Evolutionary conservation across 2,888 invertebrate species (phyloP), one percentile per base, ranked within the genome.

Genomic region (Drosophila glabriapex): DNA sequence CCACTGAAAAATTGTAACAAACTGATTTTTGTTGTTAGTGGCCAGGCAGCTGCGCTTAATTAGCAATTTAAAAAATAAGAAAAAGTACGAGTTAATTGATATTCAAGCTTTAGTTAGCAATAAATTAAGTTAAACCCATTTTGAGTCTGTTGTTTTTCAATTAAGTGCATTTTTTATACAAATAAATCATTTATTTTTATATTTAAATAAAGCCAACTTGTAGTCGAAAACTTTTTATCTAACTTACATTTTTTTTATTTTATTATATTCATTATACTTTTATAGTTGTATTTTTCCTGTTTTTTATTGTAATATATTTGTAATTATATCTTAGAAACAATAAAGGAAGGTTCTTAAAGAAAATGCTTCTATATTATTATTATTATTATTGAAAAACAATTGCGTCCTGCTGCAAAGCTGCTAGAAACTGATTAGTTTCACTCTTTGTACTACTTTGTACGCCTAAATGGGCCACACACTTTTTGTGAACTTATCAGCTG

Each of bases 41-140:
- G 59, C 43, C 46, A 29, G 63, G 39, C 53, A 64, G 50, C 55
- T 71, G 37, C 56, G 56, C 56, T 67, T 78, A 81, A 77, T 78
- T 81, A 78, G 78, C 73, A 25, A 39, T 46, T 49, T 33, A 29
- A 22, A 59, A 53, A 54, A 43, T 50, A 22, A 33, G 28, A 29
- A 35, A 46, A 33, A 9, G 3, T 4, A 4, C 0, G n/a, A 39
- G 35, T 25, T 68, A 35, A 68, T 29, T 56, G 16, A 50, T 52
- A 49, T 16, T 25, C 12, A 19, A 29, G 10, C 28, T 28, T 35
- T 19, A 4, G 7, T 19, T 16, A 2, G 16, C 28, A 3, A 7
- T 6, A 43, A 25, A 25, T 22, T 12, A 22, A 43, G 22, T 22
- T 6, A 5, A 22, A 22, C 2, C 7, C 14, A 22, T 22, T 46